Conservation (phyloP, 2,888 invertebrate genomes). For the Serrognathus titanus region DNA sequence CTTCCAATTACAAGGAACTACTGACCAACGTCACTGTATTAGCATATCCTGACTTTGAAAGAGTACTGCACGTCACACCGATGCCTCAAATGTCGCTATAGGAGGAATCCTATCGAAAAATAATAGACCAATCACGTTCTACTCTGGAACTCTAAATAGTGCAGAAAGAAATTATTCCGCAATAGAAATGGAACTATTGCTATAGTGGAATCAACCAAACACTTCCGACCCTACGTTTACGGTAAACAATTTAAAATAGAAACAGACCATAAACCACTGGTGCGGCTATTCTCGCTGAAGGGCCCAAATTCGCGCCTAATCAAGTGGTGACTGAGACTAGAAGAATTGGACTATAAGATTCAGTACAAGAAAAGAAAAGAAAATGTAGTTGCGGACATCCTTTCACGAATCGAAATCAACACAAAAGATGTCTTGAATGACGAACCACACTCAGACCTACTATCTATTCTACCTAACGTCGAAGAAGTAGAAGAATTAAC, state of each 20-base stretch:
- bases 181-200: slow-evolving; percentile 9
- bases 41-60: not conserved
- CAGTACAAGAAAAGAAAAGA: slow-evolving; percentile 18
- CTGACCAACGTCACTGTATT: not conserved
- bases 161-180: slow-evolving; percentile 12
- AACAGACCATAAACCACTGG: slow-evolving; percentile 18
- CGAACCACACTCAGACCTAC: not conserved
- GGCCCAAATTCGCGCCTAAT: slow-evolving; percentile 2
- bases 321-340: slow-evolving; percentile 11
- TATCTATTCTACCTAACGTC: not conserved
- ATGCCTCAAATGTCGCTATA: not conserved
- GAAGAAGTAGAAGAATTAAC: not conserved
- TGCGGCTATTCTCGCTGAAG: slow-evolving; percentile 12
- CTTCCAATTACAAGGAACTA: not conserved
- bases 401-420: slow-evolving; percentile 13
- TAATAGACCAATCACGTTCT: slow-evolving; percentile 22
- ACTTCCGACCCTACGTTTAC: slow-evolving; percentile 13
- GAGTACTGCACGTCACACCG: not conserved
- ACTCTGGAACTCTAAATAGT: slow-evolving; percentile 16
- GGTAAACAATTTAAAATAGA: slow-evolving; percentile 12
- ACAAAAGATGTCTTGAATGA: not conserved
- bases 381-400: slow-evolving; percentile 13
- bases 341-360: slow-evolving; percentile 12
- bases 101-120: slow-evolving; percentile 17
- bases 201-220: slow-evolving; percentile 1